phyloP scores from a whole-genome alignment of 2,888 invertebrate species.

The Drosophila demipolita region DNA sequence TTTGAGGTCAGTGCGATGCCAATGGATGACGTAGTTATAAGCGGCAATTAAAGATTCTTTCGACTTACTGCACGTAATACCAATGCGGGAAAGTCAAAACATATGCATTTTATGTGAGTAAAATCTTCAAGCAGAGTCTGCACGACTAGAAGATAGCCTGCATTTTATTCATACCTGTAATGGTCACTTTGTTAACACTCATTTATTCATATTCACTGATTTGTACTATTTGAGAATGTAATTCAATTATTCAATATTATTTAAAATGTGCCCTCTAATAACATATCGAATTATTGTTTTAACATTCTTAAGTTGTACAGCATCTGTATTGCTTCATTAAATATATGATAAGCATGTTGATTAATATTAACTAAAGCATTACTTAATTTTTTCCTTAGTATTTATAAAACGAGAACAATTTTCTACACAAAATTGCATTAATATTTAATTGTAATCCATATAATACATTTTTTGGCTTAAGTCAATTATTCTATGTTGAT shows the following conservation, averaged over 20 bases:
- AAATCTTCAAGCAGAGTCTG: neutral
- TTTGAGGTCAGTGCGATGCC: neutral
- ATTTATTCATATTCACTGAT: too few relatives aligned
- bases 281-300: neutral
- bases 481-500: neutral
- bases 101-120: neutral
- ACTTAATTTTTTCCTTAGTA: neutral
- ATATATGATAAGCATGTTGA: neutral
- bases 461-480: neutral
- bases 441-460: neutral
- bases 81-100: neutral
- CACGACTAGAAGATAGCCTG: neutral
- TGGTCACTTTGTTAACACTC: neutral
- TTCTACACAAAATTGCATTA: neutral
- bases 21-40: slow-evolving; percentile 27
- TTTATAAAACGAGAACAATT: neutral
- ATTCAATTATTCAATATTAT: neutral
- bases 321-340: neutral
- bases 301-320: neutral
- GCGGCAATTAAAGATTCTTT: slow-evolving; percentile 42
- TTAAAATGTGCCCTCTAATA: neutral
- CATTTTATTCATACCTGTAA: neutral
- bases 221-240: neutral
- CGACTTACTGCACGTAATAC: slow-evolving; percentile 3
- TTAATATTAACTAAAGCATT: neutral